Base-by-base conservation (phyloP, 1,140 invertebrate species). In the Myzus persicae region DNA sequence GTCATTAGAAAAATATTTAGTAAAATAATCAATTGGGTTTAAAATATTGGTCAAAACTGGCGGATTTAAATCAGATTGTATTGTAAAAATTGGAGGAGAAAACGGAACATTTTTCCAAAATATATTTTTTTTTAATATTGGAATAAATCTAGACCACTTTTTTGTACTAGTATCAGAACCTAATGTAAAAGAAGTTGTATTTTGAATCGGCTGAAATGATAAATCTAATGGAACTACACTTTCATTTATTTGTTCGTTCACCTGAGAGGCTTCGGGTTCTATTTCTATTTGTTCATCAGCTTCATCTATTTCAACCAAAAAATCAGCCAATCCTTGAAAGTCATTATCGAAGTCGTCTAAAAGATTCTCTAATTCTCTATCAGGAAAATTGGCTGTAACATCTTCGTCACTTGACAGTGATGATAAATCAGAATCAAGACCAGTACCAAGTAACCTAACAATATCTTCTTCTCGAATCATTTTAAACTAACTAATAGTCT, bases 321-420 rank as follows among this genome's bases (percentile, higher is more conserved):
- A 67, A 9, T 67, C 59, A 31, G n/a, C 76, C 81, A 82, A 40
- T 40, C 38, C 38, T n/a, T n/a, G 7, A 18, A 81, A 18, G 38
- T 42, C 82, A 40, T 40, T 36, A 84, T 84, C 38, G 20, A 42
- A 84, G 7, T 42, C 38, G 31, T 84, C 18, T 40, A 84, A 42
- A 40, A 42, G 82, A 40, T 84, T 40, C 9, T 84, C 38, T 22
- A 84, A 84, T 42, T 84, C 38, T 24, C 38, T 84, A 7, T 40
- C 82, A 26, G 82, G 38, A 84, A 84, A 84, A 84, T 40, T 84
- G 82, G 8, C 38, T 84, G 22, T 42, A 22, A 40, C 38, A 22
- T 84, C 82, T 84, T 84, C 82, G 31, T 84, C 82, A 84, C 38
- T 84, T 36, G 38, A 84, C 22, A 84, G 38, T 84, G 82, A 84